Base-by-base conservation (phyloP, 2,888 invertebrate species). In the Euphydryas editha region DNA sequence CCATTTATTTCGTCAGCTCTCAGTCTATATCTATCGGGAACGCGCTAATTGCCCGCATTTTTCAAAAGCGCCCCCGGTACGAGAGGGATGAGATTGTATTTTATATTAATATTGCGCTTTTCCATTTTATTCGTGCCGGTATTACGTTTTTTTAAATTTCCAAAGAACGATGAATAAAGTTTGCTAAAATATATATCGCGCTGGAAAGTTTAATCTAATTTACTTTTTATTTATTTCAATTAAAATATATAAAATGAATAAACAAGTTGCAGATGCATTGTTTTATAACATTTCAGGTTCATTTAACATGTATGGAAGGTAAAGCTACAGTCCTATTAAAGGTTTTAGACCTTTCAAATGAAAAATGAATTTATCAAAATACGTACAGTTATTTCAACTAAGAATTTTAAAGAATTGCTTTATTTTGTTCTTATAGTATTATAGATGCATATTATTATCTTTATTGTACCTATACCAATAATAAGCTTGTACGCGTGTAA, bases 1-100 rank as follows among this genome's bases (percentile, higher is more conserved):
- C 4, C 15, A n/a, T 15, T 44, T 44, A 20, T 24, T 8, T 20
- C 24, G 20, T 15, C 49, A 13, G 49, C 49, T 24, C 49, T 20
- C 20, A 20, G 15, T 21, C 49, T 51, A 24, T 51, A 24, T 24
- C 21, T 13, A 10, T 44, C 24, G 20, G 42, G 49, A 20, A 39
- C 17, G 49, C 57, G 49, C 42, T 63, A 63, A 63, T 63, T 58
- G 63, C 39, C 58, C 58, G 63, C 63, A 63, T 63, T 63, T 63
- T 58, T 63, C 58, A 42, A 39, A 63, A 51, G 49, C 49, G 24
- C 47, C 39, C 57, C 39, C 20, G 42, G 49, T 49, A 63, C 58
- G 63, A 49, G 63, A 57, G 63, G 63, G 63, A 42, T 51, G 49
- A 51, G 46, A 49, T 58, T 62, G 47, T 63, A 39, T 49, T 63